These are phyloP conservation scores for Tauraco hartlaubi DNA, from an alignment of 2,797 vertebrate species.

Conservation along the genomic window DNA sequence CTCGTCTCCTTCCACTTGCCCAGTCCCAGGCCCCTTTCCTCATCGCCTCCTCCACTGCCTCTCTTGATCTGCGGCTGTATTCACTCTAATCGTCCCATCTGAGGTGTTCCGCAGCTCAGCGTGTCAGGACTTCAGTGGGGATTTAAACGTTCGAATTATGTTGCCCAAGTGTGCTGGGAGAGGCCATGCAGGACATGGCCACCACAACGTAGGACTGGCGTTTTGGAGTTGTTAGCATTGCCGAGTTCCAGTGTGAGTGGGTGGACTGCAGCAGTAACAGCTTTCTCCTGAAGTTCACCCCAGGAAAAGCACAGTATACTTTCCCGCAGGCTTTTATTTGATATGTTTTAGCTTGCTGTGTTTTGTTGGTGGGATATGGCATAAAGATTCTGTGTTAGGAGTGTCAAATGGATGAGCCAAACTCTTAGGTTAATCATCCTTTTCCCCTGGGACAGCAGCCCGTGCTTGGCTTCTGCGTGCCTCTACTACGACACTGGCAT, in stretches of 20 bases:
- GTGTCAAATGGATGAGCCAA: background rate
- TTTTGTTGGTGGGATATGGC: background rate
- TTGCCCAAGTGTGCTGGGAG: background rate
- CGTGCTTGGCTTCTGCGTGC: background rate
- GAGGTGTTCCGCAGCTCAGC: background rate
- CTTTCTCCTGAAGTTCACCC: background rate
- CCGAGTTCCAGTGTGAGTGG: fast-evolving
- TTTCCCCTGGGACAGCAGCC: background rate
- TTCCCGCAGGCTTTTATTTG: background rate
- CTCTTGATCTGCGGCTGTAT: fast-evolving
- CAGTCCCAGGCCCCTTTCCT: background rate
- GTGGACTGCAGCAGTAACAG: background rate
- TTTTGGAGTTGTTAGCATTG: background rate
- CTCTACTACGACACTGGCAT: fast-evolving
- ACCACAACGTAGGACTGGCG: background rate
- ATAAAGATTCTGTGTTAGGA: background rate
- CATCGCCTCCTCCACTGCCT: background rate
- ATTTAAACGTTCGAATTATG: background rate
- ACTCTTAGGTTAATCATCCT: background rate
- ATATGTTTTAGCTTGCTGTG: background rate
- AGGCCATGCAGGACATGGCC: background rate
- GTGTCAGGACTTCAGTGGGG: background rate
- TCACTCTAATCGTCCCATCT: background rate
- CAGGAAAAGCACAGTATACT: background rate
- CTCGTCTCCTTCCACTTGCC: background rate